Base-by-base conservation (phyloP, 2,113 vertebrate genomes). In the Poeciliopsis occidentalis region DNA sequence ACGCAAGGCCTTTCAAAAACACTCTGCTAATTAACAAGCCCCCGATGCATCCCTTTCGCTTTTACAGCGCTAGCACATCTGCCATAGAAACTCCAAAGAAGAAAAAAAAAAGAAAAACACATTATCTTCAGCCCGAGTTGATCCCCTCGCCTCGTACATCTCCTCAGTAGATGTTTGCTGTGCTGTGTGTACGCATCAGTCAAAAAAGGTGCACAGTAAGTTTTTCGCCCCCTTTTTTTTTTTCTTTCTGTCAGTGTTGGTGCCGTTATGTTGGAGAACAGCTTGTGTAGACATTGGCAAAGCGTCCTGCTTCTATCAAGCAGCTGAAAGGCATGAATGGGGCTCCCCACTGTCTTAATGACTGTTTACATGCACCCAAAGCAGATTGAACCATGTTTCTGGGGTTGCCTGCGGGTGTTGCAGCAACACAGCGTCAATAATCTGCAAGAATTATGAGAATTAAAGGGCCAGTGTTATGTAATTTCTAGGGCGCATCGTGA, bases 21-120 rank as follows among this genome's bases (percentile, higher is more conserved):
- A 82, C 79, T 68, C 87, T 54, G 87, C 91, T 94, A 94, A 94
- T 94, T 93, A 95, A 92, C 89, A 89, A 91, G 87, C 84, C 75
- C 85, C 89, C 85, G 66, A 78, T 91, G 86, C 89, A 89, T 89
- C 83, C 83, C 80, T 81, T 87, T 87, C 69, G 47, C 84, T 90
- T 91, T 81, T 82, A 87, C 88, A 88, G 78, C 61, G 41, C 91
- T 78, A 71, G 80, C 88, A 89, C 86, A 90, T 91, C 91, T 92
- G 91, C 90, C 90, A 90, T 81, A 81, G 81, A 89, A 88, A 80
- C 78, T 76, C 76, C 24, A 61, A 72, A 76, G 86, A 86, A 91
- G 85, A 90, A 37, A 2, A 61, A 76, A 86, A 91, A 0, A 31
- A 31, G 90, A 90, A 91, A 93, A 85, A 81, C 26, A 88, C 86